phyloP scores from a whole-genome alignment of 2,888 invertebrate species.

The Mantis religiosa region DNA sequence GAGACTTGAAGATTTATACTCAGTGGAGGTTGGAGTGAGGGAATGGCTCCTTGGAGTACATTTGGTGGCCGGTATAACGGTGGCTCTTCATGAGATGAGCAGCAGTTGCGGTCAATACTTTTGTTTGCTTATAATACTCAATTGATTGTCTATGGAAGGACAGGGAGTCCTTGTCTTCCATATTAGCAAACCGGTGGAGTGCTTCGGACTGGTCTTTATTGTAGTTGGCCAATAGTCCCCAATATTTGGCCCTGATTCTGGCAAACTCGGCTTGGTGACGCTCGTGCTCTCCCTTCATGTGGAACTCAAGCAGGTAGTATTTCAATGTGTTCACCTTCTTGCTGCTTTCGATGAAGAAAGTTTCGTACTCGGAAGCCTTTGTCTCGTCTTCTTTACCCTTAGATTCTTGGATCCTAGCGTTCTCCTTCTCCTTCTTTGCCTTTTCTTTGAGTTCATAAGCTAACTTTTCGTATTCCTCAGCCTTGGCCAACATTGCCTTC shows the following conservation, averaged over 20 bases:
- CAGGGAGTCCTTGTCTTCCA: background rate
- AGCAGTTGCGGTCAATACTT: background rate
- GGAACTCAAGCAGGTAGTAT: background rate
- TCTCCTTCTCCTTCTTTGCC: background rate
- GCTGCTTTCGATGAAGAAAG: background rate
- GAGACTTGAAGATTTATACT: background rate
- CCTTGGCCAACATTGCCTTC: background rate
- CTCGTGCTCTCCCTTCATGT: background rate
- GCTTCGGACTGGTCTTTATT: background rate
- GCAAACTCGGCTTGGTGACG: background rate
- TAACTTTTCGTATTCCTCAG: background rate
- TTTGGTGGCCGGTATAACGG: too few relatives aligned
- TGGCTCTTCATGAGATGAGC: background rate
- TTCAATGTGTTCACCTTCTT: background rate
- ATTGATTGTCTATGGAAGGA: background rate
- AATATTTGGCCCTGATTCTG: background rate
- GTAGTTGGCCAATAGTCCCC: fast-evolving
- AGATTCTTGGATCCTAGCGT: background rate
- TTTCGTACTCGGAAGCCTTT: background rate
- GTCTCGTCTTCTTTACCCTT: background rate
- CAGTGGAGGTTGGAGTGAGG: too few relatives aligned
- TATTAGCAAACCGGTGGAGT: background rate
- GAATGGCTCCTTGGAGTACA: too few relatives aligned
- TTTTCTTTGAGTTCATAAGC: background rate
- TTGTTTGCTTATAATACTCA: background rate